Conservation (phyloP, 35 echinoderm and acorn worm genomes). For the Holothuria glaberrima region DNA sequence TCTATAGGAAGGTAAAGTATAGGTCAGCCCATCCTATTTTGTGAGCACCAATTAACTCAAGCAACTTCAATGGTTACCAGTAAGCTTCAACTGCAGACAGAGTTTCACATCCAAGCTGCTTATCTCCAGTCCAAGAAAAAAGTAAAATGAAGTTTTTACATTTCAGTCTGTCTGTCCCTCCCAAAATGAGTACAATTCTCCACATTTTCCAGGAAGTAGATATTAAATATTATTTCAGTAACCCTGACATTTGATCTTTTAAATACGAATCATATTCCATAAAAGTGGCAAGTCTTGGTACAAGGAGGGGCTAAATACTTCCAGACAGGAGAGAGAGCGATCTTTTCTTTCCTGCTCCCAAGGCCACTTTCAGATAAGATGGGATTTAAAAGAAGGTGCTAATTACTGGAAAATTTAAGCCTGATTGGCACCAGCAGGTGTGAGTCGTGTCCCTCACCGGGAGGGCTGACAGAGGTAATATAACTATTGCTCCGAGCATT, state of each 20-base stretch:
- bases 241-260: constrained; percentile 44
- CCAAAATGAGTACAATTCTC: too few species aligned
- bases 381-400: constrained; percentile 51
- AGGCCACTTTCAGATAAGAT: constrained; percentile 47
- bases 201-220: constrained; percentile 15
- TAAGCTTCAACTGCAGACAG: too few species aligned
- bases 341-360: constrained; percentile 18
- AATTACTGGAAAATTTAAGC: constrained; percentile 49
- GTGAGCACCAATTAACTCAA: too few species aligned
- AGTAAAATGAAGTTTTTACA: too few species aligned
- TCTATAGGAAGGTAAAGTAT: too few species aligned
- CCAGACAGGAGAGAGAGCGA: neutral
- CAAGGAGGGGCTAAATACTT: constrained; percentile 4
- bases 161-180: too few species aligned
- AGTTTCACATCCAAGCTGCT: too few species aligned
- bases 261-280: constrained; percentile 24
- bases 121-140: too few species aligned
- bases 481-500: constrained; percentile 42
- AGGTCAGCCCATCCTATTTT: too few species aligned
- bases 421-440: constrained; percentile 55
- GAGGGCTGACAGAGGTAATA: constrained; percentile 44
- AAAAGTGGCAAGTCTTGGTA: constrained; percentile 17
- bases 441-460: constrained; percentile 15
- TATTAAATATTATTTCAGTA: constrained; percentile 17
- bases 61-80: too few species aligned